phyloP scores from a whole-genome alignment of 2,113 vertebrate species.

The Desmodus rotundus region DNA sequence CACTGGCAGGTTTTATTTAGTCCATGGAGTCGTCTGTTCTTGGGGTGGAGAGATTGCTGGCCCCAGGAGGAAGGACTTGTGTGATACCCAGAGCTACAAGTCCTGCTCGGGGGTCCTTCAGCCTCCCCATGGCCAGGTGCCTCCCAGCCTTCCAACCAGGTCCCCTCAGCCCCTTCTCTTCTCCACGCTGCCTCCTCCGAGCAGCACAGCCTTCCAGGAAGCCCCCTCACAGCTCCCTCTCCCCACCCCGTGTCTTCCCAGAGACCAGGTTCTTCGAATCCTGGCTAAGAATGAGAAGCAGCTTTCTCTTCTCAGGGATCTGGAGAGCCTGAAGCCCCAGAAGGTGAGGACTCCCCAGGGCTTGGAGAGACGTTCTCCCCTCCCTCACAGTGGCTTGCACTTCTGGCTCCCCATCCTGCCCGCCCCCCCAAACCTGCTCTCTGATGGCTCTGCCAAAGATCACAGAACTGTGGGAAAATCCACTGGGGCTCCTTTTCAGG shows the following conservation, averaged over 20 bases:
- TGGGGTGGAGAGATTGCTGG: background rate
- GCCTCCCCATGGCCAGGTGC: background rate
- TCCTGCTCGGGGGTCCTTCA: background rate
- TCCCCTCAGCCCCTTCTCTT: background rate
- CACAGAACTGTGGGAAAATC: background rate
- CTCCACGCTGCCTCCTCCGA: background rate
- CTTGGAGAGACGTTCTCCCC: accelerated
- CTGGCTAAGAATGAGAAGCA: slow-evolving; percentile 79
- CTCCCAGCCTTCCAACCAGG: background rate
- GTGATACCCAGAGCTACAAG: background rate
- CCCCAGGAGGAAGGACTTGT: background rate
- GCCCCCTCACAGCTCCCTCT: background rate
- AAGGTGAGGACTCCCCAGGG: slow-evolving; percentile 80
- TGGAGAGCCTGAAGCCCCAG: slow-evolving; percentile 78
- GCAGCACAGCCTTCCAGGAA: background rate
- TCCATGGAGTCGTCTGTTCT: background rate
- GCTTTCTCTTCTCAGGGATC: slow-evolving; percentile 78
- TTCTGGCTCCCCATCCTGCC: background rate
- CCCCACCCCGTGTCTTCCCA: slow-evolving; percentile 68
- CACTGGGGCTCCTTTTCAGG: background rate
- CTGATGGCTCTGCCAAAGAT: background rate
- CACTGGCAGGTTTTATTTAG: background rate
- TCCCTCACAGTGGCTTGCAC: accelerated
- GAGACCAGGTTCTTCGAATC: slow-evolving; percentile 92
- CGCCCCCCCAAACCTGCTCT: background rate